Base-by-base conservation (phyloP, 1,140 invertebrate genomes). In the Drosophila nikananu region DNA sequence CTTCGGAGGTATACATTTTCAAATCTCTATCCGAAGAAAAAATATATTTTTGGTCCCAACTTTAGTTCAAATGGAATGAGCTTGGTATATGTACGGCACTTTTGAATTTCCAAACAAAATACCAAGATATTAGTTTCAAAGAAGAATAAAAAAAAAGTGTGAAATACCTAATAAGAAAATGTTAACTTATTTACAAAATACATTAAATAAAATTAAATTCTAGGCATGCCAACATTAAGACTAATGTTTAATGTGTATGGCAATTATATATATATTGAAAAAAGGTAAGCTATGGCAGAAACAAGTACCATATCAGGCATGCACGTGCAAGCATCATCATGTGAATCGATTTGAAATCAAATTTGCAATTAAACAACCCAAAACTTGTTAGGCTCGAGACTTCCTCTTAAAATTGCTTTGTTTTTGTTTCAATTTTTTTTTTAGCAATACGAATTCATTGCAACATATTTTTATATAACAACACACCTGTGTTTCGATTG, bases 401-500 rank as follows among this genome's bases (percentile, higher is more conserved):
- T 48, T 32, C 25, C 42, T 48, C 51, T 72, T 27, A 66, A 42
- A 51, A 42, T 48, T 35, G 35, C 35, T 8, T 37, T 54, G 42
- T 67, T 67, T 30, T 42, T 52, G 5, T n/a, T 42, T 37, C 13
- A 1, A 21, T 21, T 4, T 42, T 42, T 10, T 27, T 52, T 52
- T 52, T 27, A 25, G 39, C 49, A 41, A 23, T 72, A 41, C 27
- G 25, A 59, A 71, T 71, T 41, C 21, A 41, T 59, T 59, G 49
- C 52, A 59, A 49, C 35, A 72, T 60, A 49, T 21, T 72, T 73
- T 73, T 73, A 72, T 72, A 72, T 49, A 59, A 72, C 35, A 59
- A 30, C 44, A 70, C 70, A 73, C 70, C 70, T 73, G 70, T 60
- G 70, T 72, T 68, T 58, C 30, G 35, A 41, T 66, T 73, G 70